A percentile compares a stretch with the other conserved stretches of the same genome.
Conservation (phyloP, 2,888 invertebrate species). For the Netelia fuscicornis region DNA sequence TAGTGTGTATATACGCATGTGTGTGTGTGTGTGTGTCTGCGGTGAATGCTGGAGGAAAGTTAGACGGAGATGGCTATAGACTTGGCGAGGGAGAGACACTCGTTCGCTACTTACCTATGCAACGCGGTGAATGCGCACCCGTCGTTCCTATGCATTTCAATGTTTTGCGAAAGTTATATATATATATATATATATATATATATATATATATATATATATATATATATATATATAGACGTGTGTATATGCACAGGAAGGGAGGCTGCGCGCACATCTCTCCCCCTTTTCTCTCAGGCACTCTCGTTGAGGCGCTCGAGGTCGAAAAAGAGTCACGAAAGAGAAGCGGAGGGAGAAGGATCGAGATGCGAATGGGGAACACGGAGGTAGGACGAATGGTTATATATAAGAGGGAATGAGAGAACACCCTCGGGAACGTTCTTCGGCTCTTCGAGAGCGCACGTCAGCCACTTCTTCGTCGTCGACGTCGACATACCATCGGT, state of each 20-base stretch:
- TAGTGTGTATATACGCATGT: neutral
- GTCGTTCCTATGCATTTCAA: conserved; percentile 79
- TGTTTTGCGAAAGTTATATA: conserved; percentile 72
- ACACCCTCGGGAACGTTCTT: conserved; percentile 15
- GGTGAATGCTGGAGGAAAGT: neutral
- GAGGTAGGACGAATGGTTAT: conserved; percentile 11
- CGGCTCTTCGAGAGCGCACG: conserved; percentile 15
- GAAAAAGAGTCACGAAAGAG: conserved; percentile 30
- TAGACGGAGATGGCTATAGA: neutral
- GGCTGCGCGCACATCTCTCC: conserved; percentile 23
- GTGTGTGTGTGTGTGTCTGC: neutral
- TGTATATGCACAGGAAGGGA: conserved; percentile 3
- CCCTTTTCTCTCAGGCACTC: conserved; percentile 25
- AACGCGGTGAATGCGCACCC: conserved; percentile 77
- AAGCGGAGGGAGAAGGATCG: conserved; percentile 18
- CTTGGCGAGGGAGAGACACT: conserved; percentile 62
- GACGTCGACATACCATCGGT: conserved; percentile 9
- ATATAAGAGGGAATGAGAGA: conserved; percentile 5
- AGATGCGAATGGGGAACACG: conserved; percentile 29
- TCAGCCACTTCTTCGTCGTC: conserved; percentile 17
- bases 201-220: too few relatives aligned
- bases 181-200: too few relatives aligned
- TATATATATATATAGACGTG: too few relatives aligned
- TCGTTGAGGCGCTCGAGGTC: conserved; percentile 8
- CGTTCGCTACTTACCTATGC: conserved; percentile 78